Evolutionary conservation across 2,888 invertebrate genomes (phyloP).

Genomic region (Carabus problematicus): DNA sequence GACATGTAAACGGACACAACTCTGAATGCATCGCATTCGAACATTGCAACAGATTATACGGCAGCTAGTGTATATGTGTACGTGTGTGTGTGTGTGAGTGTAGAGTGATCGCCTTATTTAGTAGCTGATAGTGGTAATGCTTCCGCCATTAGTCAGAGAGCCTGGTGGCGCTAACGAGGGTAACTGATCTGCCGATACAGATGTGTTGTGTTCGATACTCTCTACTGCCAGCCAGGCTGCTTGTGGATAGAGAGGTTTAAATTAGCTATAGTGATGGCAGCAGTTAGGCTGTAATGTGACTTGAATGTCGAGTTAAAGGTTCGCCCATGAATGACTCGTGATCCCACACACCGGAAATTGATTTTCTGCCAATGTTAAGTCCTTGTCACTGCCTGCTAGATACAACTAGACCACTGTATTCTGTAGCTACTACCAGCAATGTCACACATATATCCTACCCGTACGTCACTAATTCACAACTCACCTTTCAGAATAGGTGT

Average conservation of each 20-base stretch:
- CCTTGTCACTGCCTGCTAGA: conserved; percentile 7
- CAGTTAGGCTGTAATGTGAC: conserved; percentile 40
- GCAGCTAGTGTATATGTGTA: too few species aligned
- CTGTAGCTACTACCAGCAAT: not conserved
- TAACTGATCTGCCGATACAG: conserved; percentile 57
- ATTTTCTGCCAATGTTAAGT: conserved; percentile 25
- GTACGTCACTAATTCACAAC: not conserved
- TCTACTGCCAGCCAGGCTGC: not conserved
- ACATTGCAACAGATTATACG: too few species aligned
- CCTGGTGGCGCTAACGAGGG: conserved; percentile 58
- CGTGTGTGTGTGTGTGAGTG: too few species aligned
- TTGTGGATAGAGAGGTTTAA: conserved; percentile 38
- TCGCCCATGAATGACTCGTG: conserved; percentile 12
- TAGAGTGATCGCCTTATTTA: conserved; percentile 56
- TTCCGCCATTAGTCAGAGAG: conserved; percentile 59
- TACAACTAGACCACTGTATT: not conserved
- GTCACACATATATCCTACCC: not conserved
- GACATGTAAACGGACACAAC: not conserved
- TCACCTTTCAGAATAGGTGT: not conserved
- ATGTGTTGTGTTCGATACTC: conserved; percentile 15
- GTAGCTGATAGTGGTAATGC: conserved; percentile 58
- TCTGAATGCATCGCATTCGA: not conserved
- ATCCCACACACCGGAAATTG: conserved; percentile 32
- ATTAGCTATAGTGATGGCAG: conserved; percentile 32
- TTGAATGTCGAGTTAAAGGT: conserved; percentile 38